Conservation (phyloP, 2,113 vertebrate genomes). For the Tringa solitaria region DNA sequence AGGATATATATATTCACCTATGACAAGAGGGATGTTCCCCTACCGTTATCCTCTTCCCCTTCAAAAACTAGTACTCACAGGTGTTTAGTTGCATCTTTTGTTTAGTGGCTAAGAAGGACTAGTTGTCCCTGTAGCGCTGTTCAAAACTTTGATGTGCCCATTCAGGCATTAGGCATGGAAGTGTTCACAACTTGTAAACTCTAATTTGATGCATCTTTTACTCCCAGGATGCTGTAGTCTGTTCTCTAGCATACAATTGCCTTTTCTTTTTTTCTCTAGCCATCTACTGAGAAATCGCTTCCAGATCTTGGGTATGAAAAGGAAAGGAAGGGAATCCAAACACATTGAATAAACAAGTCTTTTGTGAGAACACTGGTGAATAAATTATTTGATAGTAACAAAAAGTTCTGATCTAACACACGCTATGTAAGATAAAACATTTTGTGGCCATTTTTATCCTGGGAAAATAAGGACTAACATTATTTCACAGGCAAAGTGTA, state of each 20-base stretch:
- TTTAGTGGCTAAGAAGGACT: not conserved
- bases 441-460: not conserved
- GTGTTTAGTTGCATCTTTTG: not conserved
- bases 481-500: not conserved
- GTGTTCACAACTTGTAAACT: not conserved
- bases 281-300: not conserved
- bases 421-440: not conserved
- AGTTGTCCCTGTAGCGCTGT: not conserved
- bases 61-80: not conserved
- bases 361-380: not conserved
- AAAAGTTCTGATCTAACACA: not conserved
- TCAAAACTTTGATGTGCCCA: not conserved
- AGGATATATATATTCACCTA: not conserved
- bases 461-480: not conserved
- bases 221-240: not conserved
- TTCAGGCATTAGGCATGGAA: not conserved
- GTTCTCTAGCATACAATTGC: not conserved
- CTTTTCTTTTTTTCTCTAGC: not conserved
- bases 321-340: not conserved
- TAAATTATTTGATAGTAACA: not conserved
- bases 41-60: not conserved
- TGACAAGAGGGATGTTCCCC: not conserved
- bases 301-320: not conserved
- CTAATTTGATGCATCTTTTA: not conserved
- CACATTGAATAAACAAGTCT: not conserved